Base-by-base conservation (phyloP, 2,113 vertebrate genomes). In the Cyprinus carpio region DNA sequence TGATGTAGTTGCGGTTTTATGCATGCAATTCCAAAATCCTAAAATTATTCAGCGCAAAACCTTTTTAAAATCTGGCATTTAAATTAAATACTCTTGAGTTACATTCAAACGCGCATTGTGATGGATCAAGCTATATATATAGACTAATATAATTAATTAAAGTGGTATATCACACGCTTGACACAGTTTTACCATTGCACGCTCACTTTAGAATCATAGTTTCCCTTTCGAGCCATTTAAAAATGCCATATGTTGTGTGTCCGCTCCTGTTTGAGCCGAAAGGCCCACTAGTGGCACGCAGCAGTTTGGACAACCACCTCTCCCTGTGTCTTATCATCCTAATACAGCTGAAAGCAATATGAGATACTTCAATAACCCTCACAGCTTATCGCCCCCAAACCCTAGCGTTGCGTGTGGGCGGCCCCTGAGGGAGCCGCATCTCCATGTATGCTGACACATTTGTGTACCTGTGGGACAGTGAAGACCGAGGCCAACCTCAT, bases 261-360 rank as follows among this genome's bases (percentile, higher is more conserved):
- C 25, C 49, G 2, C 31, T 83, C 27, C 29, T 43, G 25, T 58
- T 58, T 46, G 82, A 58, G 89, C 91, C 18, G 29, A 49, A 80
- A 87, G 89, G 89, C 89, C 90, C 89, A 75, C 90, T 91, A 88
- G 88, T 90, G 90, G 88, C 81, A 84, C 29, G 6, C 6, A 7
- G 4, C 12, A 16, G 79, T 82, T 83, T 64, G 18, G 71, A 77
- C n/a, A 81, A 86, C 58, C 54, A 43, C 43, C 75, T 82, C 85
- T 81, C 64, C 78, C 49, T 71, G 43, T 75, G 67, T 80, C 85
- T 82, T 80, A 67, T 86, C 82, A 86, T 84, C 69, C 72, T 65
- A 69, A 87, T 81, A 82, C 86, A 82, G 81, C 75, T 40, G 84
- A 81, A 81, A 81, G 85, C 60, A 78, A 84, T 62, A 29, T 46